Evolutionary conservation across 2,797 vertebrate species (phyloP).

Genomic region (Microctenopoma lineatum): DNA sequence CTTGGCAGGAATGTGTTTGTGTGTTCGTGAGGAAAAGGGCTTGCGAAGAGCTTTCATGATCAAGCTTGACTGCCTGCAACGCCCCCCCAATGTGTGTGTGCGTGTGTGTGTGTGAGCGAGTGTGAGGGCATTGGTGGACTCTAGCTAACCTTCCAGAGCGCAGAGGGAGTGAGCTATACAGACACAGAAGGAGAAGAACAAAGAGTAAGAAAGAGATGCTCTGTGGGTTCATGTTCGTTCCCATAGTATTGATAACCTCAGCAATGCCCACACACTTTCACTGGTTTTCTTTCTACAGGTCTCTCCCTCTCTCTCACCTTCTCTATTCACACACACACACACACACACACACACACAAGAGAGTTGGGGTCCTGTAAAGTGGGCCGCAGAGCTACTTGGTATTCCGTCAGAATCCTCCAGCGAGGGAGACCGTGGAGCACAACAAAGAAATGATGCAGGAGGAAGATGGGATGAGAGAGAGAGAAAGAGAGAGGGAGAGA

Average conservation of each 20-base stretch:
- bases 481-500: background rate
- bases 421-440: slow-evolving; percentile 50
- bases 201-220: slow-evolving; percentile 35
- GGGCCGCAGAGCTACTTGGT: slow-evolving; percentile 80
- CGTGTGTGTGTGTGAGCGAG: slow-evolving; percentile 11
- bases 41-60: slow-evolving; percentile 52
- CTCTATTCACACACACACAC: slow-evolving; percentile 8
- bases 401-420: slow-evolving; percentile 76
- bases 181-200: slow-evolving; percentile 35
- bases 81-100: slow-evolving; percentile 23
- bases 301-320: background rate
- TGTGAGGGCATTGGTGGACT: slow-evolving; percentile 39
- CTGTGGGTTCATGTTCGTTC: slow-evolving; percentile 44
- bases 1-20: slow-evolving; percentile 19
- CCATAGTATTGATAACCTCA: slow-evolving; percentile 59
- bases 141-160: slow-evolving; percentile 46
- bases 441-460: slow-evolving; percentile 53
- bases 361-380: slow-evolving; percentile 75
- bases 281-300: slow-evolving; percentile 15
- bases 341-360: slow-evolving; percentile 26
- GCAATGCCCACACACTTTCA: slow-evolving; percentile 45
- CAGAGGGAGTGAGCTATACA: slow-evolving; percentile 35
- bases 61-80: slow-evolving; percentile 41
- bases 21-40: slow-evolving; percentile 8
- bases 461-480: slow-evolving; percentile 46